Evolutionary conservation across 2,888 invertebrate genomes (phyloP), one percentile per base, ranked within the genome.

Genomic region (Nebria salina): DNA sequence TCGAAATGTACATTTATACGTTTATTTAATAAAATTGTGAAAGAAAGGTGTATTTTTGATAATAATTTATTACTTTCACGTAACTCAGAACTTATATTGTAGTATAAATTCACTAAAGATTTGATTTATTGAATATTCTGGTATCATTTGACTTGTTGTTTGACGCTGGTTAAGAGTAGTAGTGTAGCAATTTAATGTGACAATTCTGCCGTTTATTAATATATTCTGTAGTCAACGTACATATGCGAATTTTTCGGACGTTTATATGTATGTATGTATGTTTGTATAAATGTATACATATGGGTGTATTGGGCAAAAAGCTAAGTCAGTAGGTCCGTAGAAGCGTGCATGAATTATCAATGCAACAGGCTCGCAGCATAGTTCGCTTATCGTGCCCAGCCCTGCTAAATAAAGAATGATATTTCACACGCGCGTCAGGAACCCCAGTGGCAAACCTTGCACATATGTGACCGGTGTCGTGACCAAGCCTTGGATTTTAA

Each of bases 301-400:
- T 68, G 68, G 2, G 68, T 68, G 68, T 68, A n/a, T 68, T 20
- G 26, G 68, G 9, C 25, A 5, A 34, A 34, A 34, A 34, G 25
- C 25, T 68, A 26, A 20, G 68, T 68, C 25, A 20, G 68, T 68
- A 26, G 25, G 68, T 68, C 25, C 68, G 68, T 68, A 73, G n/a
- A 41, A 26, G 5, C 54, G 64, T 75, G 74, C 80, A 75, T 80
- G 74, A 78, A 78, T 78, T 78, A 78, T 73, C 78, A 65, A 78
- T 78, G 78, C 74, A 73, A 73, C 73, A 73, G 73, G 73, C 73
- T 42, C 42, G 15, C 42, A 43, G 41, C 26, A n/a, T 42, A 15
- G 34, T 34, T 8, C 42, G 73, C 20, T 20, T 73, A 41, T 41
- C 68, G 65, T 15, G 42, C 68, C 42, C 25, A 65, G 42, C 26